Conservation (phyloP, 2,888 invertebrate species). For the Xestobium rufovillosum region DNA sequence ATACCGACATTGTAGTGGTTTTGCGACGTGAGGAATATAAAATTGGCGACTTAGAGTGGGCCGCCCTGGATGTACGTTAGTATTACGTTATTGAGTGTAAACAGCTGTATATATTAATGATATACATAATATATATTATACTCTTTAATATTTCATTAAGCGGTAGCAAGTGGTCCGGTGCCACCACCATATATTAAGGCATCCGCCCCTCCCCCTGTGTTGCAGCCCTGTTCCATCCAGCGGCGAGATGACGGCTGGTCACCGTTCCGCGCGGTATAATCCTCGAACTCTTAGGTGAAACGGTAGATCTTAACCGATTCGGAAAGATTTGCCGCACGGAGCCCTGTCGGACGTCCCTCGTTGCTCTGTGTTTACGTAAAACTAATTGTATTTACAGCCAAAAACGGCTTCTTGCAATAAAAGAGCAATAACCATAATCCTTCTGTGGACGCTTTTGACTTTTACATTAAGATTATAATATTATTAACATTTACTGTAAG, state of each 20-base stretch:
- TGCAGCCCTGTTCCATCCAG: constrained; percentile 37
- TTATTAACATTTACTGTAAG: constrained; percentile 44
- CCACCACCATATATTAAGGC: constrained; percentile 41
- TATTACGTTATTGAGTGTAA: constrained; percentile 42
- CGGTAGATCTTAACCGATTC: too few species aligned
- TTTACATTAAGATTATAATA: constrained; percentile 43
- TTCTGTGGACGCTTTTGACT: constrained; percentile 48
- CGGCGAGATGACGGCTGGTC: constrained; percentile 36
- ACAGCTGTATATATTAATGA: constrained; percentile 44
- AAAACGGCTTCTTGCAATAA: constrained; percentile 50
- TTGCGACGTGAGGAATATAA: too few species aligned
- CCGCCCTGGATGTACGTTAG: constrained; percentile 40
- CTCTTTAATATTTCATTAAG: constrained; percentile 39
- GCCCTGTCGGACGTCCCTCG: too few species aligned
- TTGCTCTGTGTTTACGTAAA: constrained; percentile 56
- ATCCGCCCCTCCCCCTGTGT: constrained; percentile 41
- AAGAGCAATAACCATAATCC: constrained; percentile 50
- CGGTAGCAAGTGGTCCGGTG: constrained; percentile 42
- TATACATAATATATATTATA: constrained; percentile 39
- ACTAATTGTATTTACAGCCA: constrained; percentile 55
- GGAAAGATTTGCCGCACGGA: too few species aligned
- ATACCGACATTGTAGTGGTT: too few species aligned
- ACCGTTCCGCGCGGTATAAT: constrained; percentile 46
- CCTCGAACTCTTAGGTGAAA: constrained; percentile 2
- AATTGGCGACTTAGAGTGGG: too few species aligned